Percentiles rank a stretch among this genome's conserved stretches.
Conservation (phyloP, 2,113 vertebrate genomes). For the Bucco capensis region DNA sequence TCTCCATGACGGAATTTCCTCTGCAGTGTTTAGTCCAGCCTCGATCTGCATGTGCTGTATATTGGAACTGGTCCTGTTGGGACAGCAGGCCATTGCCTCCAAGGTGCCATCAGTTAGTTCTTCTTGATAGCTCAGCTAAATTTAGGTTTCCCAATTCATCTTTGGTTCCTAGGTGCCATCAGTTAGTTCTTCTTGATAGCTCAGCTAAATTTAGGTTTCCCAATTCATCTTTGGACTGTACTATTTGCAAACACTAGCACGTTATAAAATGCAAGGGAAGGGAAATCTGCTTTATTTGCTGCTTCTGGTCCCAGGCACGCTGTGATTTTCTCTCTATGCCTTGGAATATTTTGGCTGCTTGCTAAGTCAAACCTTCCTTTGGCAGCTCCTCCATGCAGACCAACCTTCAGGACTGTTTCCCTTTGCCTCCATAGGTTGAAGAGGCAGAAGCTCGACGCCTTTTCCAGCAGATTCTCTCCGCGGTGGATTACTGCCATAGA, state of each 20-base stretch:
- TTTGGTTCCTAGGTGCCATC: neutral
- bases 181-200: neutral
- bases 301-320: neutral
- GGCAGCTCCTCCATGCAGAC: neutral
- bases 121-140: neutral
- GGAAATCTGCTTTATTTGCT: neutral
- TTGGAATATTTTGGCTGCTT: neutral
- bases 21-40: neutral
- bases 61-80: neutral
- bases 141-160: neutral
- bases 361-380: neutral
- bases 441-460: constrained; percentile 92
- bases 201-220: neutral
- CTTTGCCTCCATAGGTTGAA: constrained; percentile 79
- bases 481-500: constrained; percentile 96
- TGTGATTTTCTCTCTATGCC: neutral
- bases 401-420: neutral
- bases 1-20: neutral
- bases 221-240: neutral
- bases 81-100: neutral
- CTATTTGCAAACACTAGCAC: neutral
- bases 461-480: constrained; percentile 98
- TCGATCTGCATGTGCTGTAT: neutral
- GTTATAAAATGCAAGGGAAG: neutral
- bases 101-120: neutral